Base-by-base conservation (phyloP, 2,797 vertebrate genomes). In the Loris lydekkerianus region DNA sequence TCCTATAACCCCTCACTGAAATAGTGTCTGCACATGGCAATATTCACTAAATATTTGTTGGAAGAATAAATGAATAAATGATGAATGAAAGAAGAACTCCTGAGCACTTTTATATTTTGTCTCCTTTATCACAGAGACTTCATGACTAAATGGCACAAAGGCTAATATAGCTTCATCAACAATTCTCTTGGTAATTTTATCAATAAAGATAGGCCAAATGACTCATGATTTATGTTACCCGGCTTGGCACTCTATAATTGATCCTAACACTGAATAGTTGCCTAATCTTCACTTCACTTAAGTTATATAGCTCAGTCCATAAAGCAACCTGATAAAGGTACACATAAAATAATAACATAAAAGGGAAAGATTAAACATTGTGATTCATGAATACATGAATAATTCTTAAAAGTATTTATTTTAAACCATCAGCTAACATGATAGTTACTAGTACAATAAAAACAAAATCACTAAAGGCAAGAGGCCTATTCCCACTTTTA, bases 341-440 rank as follows among this genome's bases (percentile, higher is more conserved):
- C 34, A 96, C 73, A 86, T 92, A 82, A 63, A 89, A 87, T 67
- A 77, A 87, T 88, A 93, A 73, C 84, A 93, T 81, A 73, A 69
- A 96, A 95, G 69, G 27, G n/a, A 69, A 75, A 95, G 34, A n/a
- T 85, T 84, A 77, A 58, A 63, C 43, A 1, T 18, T 31, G 31
- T 93, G 63, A 94, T 92, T 80, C 75, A 72, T 40, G 56, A 56
- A 60, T 81, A 83, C 34, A 80, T n/a, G 53, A 85, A 77, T 63
- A 86, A 13, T 40, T 67, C 73, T 86, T 77, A 84, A 76, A 92
- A 83, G 25, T n/a, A 53, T 60, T 46, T 76, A 37, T 89, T 84
- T 95, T 63, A 93, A 85, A 46, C n/a, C 29, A 70, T 46, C 21
- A 87, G 21, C 67, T 92, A 81, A n/a, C 46, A 27, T 87, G 61